Evolutionary conservation across 2,113 vertebrate genomes (phyloP), one percentile per base, ranked within the genome.

Genomic region (Marcusenius ussheri): DNA sequence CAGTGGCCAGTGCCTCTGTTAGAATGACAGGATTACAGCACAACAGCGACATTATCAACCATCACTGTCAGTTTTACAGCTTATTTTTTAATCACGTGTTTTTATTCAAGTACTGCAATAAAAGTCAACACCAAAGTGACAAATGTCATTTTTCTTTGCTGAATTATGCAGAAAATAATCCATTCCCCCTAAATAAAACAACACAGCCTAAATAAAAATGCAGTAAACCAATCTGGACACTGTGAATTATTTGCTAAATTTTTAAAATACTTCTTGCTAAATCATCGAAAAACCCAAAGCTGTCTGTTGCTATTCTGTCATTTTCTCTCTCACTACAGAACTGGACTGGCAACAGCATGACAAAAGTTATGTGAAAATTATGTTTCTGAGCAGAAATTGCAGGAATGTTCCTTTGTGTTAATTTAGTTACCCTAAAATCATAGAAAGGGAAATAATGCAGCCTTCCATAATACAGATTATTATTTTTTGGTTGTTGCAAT

Each of bases 1-100:
- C 96, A 97, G 87, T 66, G 95, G 0, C 96, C 96, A 0, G 50
- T 95, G 0, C 96, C 95, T 92, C 96, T 97, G 91, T 46, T 17
- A 31, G 53, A 90, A 89, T 10, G 0, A 87, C 45, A 90, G 8
- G 21, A 53, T 5, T 49, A 5, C 19, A 27, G 50, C 83, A 8
- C 66, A 5, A 31, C 21, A 39, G 42, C 88, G 39, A 62, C 47
- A 89, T 89, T 17, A 84, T n/a, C 27, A 17, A n/a, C 24, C 47
- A 49, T 88, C 21, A 84, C 19, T 45, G 45, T n/a, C 42, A 46
- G 9, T 11, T 10, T 46, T 4, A 85, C 83, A 27, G 35, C 8
- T 47, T n/a, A 85, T 27, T 47, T 11, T 27, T n/a, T 3, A 85
- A 47, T 46, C 21, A 47, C 10, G 0, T 17, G 1, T 39, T 35